Conservation (phyloP, 1,140 invertebrate species). For the Drosophila prosaltans region DNA sequence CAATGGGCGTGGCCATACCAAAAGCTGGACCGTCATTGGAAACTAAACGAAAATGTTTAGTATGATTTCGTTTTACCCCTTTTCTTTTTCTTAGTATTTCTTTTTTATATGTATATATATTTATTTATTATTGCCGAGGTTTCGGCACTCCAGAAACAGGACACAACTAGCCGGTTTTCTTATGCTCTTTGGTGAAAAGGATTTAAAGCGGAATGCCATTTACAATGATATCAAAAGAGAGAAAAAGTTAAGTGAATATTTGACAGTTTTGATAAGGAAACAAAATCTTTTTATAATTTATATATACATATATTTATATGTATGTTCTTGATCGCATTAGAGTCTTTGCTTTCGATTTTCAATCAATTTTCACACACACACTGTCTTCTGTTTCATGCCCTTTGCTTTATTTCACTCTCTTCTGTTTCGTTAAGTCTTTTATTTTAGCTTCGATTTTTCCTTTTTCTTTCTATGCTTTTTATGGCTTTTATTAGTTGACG, state of each 20-base stretch:
- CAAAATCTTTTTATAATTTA: constrained; percentile 10
- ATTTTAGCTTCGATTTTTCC: constrained; percentile 36
- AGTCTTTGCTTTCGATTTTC: constrained; percentile 10
- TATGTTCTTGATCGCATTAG: neutral
- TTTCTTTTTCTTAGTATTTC: constrained; percentile 22
- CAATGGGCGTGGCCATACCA: constrained; percentile 29
- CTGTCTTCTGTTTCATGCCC: too few relatives aligned
- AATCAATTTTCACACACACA: constrained; percentile 2
- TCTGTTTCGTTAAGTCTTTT: constrained; percentile 18
- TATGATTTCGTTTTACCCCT: constrained; percentile 65
- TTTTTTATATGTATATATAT: constrained; percentile 42
- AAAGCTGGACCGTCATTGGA: constrained; percentile 59
- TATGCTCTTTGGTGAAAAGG: constrained; percentile 25
- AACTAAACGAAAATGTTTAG: constrained; percentile 81
- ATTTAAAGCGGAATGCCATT: constrained; percentile 24
- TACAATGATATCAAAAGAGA: neutral
- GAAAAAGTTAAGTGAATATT: constrained; percentile 6
- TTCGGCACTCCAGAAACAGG: constrained; percentile 9
- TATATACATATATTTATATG: neutral
- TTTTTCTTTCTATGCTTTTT: constrained; percentile 40
- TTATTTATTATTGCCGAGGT: constrained; percentile 68
- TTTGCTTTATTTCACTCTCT: neutral
- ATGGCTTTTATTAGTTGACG: constrained; percentile 65
- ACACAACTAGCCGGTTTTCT: neutral
- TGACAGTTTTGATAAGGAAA: neutral